These are phyloP conservation scores for Onychomys leucogaster DNA, from an alignment of 2,797 vertebrate species.

Conservation along the genomic window DNA sequence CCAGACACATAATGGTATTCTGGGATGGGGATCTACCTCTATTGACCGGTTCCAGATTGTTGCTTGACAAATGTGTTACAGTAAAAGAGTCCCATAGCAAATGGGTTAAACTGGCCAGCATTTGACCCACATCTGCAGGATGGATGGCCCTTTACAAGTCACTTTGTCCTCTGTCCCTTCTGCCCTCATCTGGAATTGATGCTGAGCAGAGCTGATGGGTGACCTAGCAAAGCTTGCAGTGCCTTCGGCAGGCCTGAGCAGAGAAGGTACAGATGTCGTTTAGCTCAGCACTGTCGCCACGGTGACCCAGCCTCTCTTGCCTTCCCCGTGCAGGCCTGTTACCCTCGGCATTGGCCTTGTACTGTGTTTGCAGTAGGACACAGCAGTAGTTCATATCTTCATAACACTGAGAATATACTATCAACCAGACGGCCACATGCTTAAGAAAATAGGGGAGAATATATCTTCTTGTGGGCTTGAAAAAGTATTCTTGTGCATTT, in stretches of 20 bases:
- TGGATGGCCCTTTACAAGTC: background rate
- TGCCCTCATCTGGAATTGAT: background rate
- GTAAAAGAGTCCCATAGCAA: conserved; percentile 51
- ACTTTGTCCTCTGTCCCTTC: background rate
- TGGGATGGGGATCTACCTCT: background rate
- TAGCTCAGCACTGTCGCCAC: background rate
- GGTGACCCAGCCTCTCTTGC: accelerated
- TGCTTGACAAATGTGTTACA: conserved; percentile 38
- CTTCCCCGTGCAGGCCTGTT: background rate
- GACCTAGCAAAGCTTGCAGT: background rate
- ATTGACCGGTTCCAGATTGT: conserved; percentile 30
- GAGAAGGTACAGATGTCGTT: background rate
- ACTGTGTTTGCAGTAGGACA: background rate
- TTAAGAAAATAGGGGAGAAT: conserved; percentile 39
- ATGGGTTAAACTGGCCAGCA: background rate
- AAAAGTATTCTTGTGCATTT: background rate
- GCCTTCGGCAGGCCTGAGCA: background rate
- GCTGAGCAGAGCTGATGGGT: background rate
- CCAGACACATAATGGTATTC: conserved; percentile 53
- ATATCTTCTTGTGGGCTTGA: background rate
- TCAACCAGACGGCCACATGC: background rate
- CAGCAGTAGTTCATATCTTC: background rate
- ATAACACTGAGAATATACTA: background rate
- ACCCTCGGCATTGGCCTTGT: background rate
- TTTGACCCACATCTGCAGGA: background rate